These are phyloP conservation scores for Podarcis siculus DNA, from an alignment of 2,797 vertebrate species.

Conservation along the genomic window DNA sequence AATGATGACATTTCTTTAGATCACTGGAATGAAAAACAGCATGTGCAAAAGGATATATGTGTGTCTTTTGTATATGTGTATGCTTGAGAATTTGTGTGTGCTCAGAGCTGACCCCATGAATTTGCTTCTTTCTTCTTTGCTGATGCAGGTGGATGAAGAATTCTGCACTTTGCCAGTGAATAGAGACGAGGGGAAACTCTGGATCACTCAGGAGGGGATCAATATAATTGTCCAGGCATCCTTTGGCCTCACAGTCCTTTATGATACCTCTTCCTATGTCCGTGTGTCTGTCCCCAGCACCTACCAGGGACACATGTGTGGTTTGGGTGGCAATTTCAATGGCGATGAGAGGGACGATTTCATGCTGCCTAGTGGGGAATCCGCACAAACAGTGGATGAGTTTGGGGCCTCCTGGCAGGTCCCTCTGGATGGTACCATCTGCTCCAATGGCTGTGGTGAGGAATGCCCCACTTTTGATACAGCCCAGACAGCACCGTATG, in stretches of 20 bases:
- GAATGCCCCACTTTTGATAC: slow-evolving; percentile 38
- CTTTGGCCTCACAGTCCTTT: slow-evolving; percentile 3
- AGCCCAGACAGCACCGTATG: not conserved
- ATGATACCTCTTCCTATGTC: not conserved
- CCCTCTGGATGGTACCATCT: slow-evolving; percentile 62
- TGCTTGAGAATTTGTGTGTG: not conserved
- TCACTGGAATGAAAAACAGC: not conserved
- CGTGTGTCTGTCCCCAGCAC: not conserved
- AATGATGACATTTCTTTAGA: too few species aligned
- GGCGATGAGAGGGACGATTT: slow-evolving; percentile 71
- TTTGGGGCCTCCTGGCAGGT: slow-evolving; percentile 73
- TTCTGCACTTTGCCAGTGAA: slow-evolving; percentile 66
- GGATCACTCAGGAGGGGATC: slow-evolving; percentile 62
- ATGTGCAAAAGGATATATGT: too few species aligned
- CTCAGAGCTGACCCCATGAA: not conserved
- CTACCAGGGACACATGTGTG: slow-evolving; percentile 64
- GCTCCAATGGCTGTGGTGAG: slow-evolving; percentile 46
- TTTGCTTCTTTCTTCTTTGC: not conserved
- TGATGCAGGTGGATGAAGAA: slow-evolving; percentile 72
- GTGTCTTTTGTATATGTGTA: not conserved
- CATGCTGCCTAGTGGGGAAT: slow-evolving; percentile 41
- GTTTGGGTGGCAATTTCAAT: slow-evolving; percentile 80
- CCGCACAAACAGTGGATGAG: slow-evolving; percentile 27
- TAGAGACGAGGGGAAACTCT: slow-evolving; percentile 52
- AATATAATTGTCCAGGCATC: slow-evolving; percentile 57